Percentiles rank a stretch among this genome's conserved stretches.
Evolutionary conservation across 2,888 invertebrate genomes (phyloP).

Genomic region (Leptopilina syphax): DNA sequence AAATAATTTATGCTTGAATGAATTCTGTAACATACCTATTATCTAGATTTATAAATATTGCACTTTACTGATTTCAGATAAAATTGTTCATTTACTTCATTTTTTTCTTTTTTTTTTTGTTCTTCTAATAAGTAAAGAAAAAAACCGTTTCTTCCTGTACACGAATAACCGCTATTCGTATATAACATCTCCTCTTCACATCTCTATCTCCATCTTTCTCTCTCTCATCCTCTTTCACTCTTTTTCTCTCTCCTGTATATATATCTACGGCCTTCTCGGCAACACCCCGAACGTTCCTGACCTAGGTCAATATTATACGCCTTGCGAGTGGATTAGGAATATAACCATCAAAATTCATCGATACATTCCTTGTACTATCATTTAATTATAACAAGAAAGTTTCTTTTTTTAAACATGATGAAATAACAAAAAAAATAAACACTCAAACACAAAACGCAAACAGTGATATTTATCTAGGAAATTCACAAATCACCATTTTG

Average conservation of each 20-base stretch:
- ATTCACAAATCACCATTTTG: neutral
- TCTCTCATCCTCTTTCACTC: slow-evolving; percentile 23
- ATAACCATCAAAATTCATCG: slow-evolving; percentile 13
- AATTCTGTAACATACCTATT: slow-evolving; percentile 1
- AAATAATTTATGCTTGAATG: slow-evolving; percentile 10
- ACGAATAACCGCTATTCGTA: slow-evolving; percentile 30
- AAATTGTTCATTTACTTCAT: slow-evolving; percentile 3
- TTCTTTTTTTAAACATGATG: neutral
- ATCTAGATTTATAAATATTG: neutral
- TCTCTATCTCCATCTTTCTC: slow-evolving; percentile 20
- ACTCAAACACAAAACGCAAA: neutral
- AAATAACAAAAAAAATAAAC: neutral
- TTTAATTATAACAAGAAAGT: neutral
- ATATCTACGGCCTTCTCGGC: slow-evolving; percentile 37
- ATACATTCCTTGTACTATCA: neutral
- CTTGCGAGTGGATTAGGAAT: slow-evolving; percentile 30
- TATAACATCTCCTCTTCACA: slow-evolving; percentile 22
- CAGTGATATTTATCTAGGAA: neutral
- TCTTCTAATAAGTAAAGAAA: neutral
- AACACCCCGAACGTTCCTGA: slow-evolving; percentile 40
- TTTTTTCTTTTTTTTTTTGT: too few relatives aligned
- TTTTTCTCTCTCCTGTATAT: neutral
- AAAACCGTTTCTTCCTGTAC: slow-evolving; percentile 25
- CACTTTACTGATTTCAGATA: neutral
- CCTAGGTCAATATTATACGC: slow-evolving; percentile 21